Evolutionary conservation across 1,140 invertebrate species (phyloP), one percentile per base, ranked within the genome.

Genomic region (Saccostrea glomerata): DNA sequence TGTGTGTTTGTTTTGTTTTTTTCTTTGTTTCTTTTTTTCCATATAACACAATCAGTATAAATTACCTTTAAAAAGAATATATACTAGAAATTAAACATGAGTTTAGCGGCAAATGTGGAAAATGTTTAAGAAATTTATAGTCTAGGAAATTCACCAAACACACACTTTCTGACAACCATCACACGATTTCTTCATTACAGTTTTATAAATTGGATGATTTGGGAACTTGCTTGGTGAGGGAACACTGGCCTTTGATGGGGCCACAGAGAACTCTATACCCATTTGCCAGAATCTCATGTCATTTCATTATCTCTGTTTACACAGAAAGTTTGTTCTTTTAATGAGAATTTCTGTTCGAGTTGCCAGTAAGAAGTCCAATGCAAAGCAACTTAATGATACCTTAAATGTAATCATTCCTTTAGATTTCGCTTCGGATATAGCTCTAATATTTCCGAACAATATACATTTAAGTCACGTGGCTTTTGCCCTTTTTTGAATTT

Each of bases 221-320:
- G 70, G 25, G 25, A 17, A 36, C 17, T 30, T 25, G 25, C 11
- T 25, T 17, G 70, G 70, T 77, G 13, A 77, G 25, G 70, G 13
- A 77, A 15, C 7, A 6, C n/a, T 17, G 70, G 4, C 70, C 70
- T 77, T 30, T 36, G 23, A 36, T 30, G n/a, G 58, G 47, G n/a
- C 6, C 58, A n/a, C 58, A 63, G 58, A 63, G 58, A 77, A 77
- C 70, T 36, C 11, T 36, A 77, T 25, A 25, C 70, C 25, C 70
- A 77, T 77, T 30, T 77, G 70, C 12, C 12, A 30, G 30, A 66
- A 77, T 36, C 70, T 25, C 70, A 36, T 77, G 70, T 77, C 70
- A 77, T 77, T 77, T 77, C 70, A 77, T 30, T 77, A 77, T 77
- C 70, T 77, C 70, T 36, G 70, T 77, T 77, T 77, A 77, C 70